Base-by-base conservation (phyloP, 1,140 invertebrate genomes). In the Papilio glaucus region DNA sequence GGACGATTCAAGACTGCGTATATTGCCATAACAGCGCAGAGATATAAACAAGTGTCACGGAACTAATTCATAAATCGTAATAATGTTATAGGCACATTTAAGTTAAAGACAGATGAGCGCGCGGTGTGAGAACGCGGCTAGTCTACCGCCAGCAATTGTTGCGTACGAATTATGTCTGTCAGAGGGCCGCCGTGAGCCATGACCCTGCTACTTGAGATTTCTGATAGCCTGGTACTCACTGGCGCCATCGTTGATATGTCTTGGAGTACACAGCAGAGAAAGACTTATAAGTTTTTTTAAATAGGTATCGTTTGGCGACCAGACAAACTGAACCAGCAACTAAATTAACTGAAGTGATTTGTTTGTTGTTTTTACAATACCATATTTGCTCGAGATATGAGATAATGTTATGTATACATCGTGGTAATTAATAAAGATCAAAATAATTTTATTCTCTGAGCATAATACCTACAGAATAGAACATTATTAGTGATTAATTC, bases 121-220 rank as follows among this genome's bases (percentile, higher is more conserved):
- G 74, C 62, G 71, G 57, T 72, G 76, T 83, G 81, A 71, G 81
- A 85, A 86, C 75, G 67, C 45, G 75, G 62, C 39, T 68, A 68
- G 38, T 29, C 72, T 76, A 75, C 61, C 61, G 57, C 61, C 38
- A 60, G 15, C 74, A 65, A 84, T 87, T 87, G 80, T 85, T 75
- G 75, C 78, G 83, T 85, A 84, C 72, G 85, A 84, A 84, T 77
- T 63, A 76, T 77, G 74, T 74, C 65, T 80, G 73, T 74, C 80
- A 81, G 41, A 42, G 61, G 15, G 18, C 33, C 41, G 18, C 62
- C 41, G 24, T 45, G 39, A 67, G 21, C 63, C 53, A 67, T 77
- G 79, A 82, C 72, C 75, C 75, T 74, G 77, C 80, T 84, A 85
- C 80, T 82, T 79, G 75, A 68, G 57, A 72, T 77, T 80, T 78